Base-by-base conservation (phyloP, 2,113 vertebrate species). In the Trochalopteron elliotii region DNA sequence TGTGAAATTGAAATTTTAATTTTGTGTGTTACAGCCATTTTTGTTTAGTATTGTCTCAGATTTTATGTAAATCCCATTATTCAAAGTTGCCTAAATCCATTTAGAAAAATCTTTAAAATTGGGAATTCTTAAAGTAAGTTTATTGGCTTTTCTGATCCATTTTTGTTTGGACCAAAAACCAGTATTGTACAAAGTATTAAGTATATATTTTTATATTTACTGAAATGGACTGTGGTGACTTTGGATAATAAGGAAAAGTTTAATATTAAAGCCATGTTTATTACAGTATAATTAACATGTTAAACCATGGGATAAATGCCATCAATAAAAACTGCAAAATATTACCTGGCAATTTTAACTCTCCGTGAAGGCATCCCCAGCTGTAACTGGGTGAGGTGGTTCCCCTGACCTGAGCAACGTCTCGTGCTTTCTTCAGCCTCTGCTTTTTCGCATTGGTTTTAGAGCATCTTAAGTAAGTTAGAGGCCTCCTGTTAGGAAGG, bases 141-240 rank as follows among this genome's bases (percentile, higher is more conserved):
- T 99, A 99, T 99, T 99, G 99, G 99, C 99, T 99, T 99, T 99
- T 99, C 99, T 99, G 99, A 99, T 99, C 99, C 99, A 99, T 99
- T 99, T 99, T 99, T 99, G 99, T 99, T 99, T 99, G 99, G 99
- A 99, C 99, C 99, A 99, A 99, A 98, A 99, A 99, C 99, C 99
- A 99, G 99, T 99, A 99, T 99, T 99, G 99, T 99, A 99, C 98
- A 99, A 99, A 99, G 99, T 99, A 99, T 99, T 99, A 99, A 99
- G 98, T 99, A 99, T 99, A 99, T 99, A 99, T 99, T 99, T 99
- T 99, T 99, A 98, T 99, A 99, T 99, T 99, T 99, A 99, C 99
- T 99, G 98, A 99, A 99, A 99, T 99, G 99, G 99, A 99, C 98
- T 98, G 98, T 99, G 99, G 99, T 99, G 99, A 99, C 99, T 99